Base-by-base conservation (phyloP, 2,888 invertebrate genomes). In the Drosophila setosimentum region DNA sequence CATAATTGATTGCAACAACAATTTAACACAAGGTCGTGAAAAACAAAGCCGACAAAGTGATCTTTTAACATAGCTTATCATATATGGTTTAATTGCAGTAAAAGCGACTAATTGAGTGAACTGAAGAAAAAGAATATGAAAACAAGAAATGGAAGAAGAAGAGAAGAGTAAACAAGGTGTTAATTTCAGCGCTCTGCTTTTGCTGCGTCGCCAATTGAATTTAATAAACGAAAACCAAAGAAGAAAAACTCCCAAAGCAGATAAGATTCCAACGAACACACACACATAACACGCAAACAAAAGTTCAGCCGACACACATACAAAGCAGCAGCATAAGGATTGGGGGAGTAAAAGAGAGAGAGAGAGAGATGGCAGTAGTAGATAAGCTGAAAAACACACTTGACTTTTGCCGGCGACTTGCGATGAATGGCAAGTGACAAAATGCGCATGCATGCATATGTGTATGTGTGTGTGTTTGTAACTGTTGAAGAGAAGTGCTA, bases 1-100 rank as follows among this genome's bases (percentile, higher is more conserved):
- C 16, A 45, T 8, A 16, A 45, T 67, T 73, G 76, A 77, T 82
- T 32, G 71, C 66, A 63, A 67, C 76, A 74, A 73, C 79, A 75
- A 72, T 84, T 79, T 87, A 84, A 80, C 89, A 87, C 76, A 83
- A 81, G 81, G 70, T 76, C 81, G 84, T 64, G 73, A 89, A 82
- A 69, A 72, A 80, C 71, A 83, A 81, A 66, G 55, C 29, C 64
- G 64, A 51, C 35, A 78, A 81, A 65, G 62, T 68, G 67, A 72
- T 71, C 77, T 37, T 55, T 27, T 68, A 68, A 68, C 57, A n/a
- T 54, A 50, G 76, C 80, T 83, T 73, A 78, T 62, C 67, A 45
- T 45, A 13, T 24, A 7, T 16, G 8, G 21, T 62, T 78, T 78
- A 85, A 80, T 73, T 85, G 72, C 73, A 74, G 73, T 16, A 24